These are phyloP conservation scores for Eumaeus atala DNA, from an alignment of 1,140 invertebrate species.

Conservation along the genomic window DNA sequence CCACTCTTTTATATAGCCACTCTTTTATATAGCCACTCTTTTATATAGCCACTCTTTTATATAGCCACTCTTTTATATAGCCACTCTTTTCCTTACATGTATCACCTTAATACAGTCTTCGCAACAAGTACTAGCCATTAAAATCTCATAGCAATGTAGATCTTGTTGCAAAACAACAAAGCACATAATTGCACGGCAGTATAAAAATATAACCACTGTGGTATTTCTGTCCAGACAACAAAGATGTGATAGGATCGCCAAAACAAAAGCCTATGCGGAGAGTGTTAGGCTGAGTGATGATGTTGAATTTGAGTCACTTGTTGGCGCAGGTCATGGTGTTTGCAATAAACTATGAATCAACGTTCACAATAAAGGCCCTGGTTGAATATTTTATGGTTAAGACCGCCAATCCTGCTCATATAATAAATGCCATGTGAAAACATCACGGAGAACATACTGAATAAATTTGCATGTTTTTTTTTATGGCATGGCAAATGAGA, in stretches of 20 bases:
- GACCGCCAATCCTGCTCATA: no score
- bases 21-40: no score
- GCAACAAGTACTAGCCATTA: not conserved
- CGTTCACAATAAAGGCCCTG: no score
- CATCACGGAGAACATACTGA: no score
- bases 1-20: no score
- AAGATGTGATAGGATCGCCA: slow-evolving; percentile 27
- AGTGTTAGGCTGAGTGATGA: slow-evolving; percentile 3
- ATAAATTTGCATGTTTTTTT: no score
- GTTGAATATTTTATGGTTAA: no score
- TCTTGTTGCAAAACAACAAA: not conserved
- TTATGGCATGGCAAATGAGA: no score
- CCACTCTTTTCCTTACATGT: not conserved
- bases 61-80: no score
- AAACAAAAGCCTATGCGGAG: slow-evolving; percentile 22
- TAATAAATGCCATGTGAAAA: no score
- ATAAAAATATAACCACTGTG: not conserved
- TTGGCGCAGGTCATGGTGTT: not conserved
- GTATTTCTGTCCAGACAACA: slow-evolving; percentile 26
- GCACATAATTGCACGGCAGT: not conserved
- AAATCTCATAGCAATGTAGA: not conserved
- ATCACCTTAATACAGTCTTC: slow-evolving; percentile 9
- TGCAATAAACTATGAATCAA: no score
- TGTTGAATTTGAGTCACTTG: slow-evolving; percentile 17
- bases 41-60: no score